Conservation (phyloP, 2,113 vertebrate genomes). For the Nothoprocta perdicaria region DNA sequence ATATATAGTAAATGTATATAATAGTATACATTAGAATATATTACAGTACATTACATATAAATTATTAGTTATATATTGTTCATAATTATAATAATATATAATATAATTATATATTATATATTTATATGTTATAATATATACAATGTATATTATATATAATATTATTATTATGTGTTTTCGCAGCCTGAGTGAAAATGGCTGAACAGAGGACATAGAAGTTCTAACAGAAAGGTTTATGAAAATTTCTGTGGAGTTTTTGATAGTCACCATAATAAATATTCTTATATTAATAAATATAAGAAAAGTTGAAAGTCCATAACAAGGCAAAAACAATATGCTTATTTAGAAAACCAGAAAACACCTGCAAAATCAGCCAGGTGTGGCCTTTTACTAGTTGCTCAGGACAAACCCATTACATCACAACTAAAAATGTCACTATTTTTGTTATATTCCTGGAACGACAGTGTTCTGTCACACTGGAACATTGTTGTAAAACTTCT, state of each 20-base stretch:
- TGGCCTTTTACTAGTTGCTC: background rate
- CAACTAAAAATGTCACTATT: background rate
- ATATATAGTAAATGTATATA: no score
- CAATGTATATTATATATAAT: no score
- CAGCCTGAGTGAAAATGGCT: background rate
- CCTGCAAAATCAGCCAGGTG: background rate
- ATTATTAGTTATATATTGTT: no score
- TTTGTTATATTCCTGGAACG: background rate
- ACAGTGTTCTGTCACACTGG: background rate
- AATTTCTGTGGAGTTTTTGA: background rate
- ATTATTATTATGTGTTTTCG: background rate
- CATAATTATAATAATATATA: no score
- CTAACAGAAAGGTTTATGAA: background rate
- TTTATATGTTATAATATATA: no score
- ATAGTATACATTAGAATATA: no score
- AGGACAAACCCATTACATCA: background rate
- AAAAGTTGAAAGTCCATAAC: background rate
- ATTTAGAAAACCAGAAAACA: background rate
- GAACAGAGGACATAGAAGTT: background rate
- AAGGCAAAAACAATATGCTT: background rate
- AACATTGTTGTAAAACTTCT: background rate
- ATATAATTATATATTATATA: no score
- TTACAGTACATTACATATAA: no score
- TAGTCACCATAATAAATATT: background rate
- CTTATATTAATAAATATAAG: background rate